Conservation (phyloP, 2,888 invertebrate species). For the Leucania comma region DNA sequence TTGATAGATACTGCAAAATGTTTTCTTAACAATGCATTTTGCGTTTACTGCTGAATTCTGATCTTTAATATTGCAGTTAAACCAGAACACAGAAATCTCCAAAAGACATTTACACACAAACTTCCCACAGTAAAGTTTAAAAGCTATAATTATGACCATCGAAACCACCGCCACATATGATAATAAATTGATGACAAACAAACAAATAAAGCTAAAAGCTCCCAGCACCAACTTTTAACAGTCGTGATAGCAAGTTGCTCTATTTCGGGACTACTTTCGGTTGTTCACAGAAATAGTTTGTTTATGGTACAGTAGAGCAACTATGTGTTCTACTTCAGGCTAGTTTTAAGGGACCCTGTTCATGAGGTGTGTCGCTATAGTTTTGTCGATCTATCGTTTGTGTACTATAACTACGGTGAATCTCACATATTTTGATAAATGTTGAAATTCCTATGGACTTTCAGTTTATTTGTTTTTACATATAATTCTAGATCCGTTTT, state of each 20-base stretch:
- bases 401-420: no score
- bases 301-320: conserved; percentile 49
- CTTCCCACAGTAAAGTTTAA: conserved; percentile 18
- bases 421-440: no score
- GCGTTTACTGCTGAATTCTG: not conserved
- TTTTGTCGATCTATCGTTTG: not conserved
- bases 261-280: conserved; percentile 58
- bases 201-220: conserved; percentile 63
- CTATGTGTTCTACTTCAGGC: conserved; percentile 55
- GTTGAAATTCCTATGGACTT: no score
- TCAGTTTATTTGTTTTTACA: no score
- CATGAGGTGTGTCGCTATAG: conserved; percentile 1
- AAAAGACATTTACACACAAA: not conserved
- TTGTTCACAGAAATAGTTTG: conserved; percentile 56
- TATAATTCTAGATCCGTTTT: not conserved
- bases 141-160: conserved; percentile 26
- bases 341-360: conserved; percentile 36
- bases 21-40: not conserved
- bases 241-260: conserved; percentile 58
- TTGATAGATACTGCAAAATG: not conserved
- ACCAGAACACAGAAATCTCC: not conserved
- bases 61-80: not conserved
- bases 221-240: conserved; percentile 50
- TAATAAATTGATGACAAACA: conserved; percentile 56
- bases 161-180: conserved; percentile 25